phyloP scores from a whole-genome alignment of 2,888 invertebrate genomes.

The Drosophila prostipennis region DNA sequence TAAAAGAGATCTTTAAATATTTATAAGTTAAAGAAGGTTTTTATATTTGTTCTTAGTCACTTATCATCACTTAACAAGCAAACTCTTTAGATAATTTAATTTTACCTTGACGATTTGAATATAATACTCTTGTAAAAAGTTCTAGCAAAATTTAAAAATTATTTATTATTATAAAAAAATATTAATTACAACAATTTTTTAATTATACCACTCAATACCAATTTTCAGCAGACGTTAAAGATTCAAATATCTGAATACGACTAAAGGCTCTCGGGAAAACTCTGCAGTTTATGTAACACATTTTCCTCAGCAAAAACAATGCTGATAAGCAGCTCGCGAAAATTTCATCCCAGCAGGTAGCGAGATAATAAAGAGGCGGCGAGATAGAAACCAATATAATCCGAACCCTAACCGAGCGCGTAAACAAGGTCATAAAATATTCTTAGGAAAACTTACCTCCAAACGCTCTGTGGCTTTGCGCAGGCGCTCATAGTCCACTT shows the following conservation, averaged over 20 bases:
- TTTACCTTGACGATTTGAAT: no score
- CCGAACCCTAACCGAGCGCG: background rate
- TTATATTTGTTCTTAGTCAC: no score
- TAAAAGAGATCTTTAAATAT: no score
- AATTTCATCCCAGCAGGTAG: slow-evolving; percentile 45
- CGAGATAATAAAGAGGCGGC: slow-evolving; percentile 32
- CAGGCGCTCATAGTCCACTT: slow-evolving; percentile 92
- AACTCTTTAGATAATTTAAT: background rate
- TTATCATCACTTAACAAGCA: no score
- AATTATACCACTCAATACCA: no score
- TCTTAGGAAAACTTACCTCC: slow-evolving; percentile 88
- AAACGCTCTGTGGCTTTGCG: slow-evolving; percentile 93
- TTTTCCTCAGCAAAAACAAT: slow-evolving; percentile 4
- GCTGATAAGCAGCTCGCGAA: slow-evolving; percentile 31
- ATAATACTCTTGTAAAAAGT: no score
- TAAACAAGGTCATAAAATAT: slow-evolving; percentile 37
- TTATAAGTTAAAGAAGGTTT: no score
- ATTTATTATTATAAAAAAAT: no score
- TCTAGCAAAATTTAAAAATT: no score
- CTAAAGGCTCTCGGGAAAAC: background rate
- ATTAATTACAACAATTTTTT: no score
- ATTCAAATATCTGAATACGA: background rate
- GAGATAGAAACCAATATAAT: background rate
- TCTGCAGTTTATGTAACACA: background rate
- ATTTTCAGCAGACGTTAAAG: background rate